These are phyloP conservation scores for Callionymus lyra DNA, from an alignment of 2,113 vertebrate genomes.

Conservation along the genomic window DNA sequence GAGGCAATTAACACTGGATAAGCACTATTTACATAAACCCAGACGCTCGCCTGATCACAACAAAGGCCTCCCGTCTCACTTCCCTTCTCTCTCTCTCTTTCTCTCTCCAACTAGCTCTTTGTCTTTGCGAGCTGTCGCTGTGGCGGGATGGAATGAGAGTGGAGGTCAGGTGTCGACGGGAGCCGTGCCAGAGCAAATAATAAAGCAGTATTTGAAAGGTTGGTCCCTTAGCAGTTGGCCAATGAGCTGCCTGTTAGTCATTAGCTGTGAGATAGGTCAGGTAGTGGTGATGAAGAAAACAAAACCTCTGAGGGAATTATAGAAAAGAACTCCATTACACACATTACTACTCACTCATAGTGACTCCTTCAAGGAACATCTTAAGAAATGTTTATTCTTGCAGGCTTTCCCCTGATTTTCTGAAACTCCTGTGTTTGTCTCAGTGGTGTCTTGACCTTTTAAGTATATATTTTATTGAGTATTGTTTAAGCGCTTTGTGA, in stretches of 20 bases:
- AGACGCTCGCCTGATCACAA: slow-evolving; percentile 40
- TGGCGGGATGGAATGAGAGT: slow-evolving; percentile 19
- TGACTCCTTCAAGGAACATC: too few relatives aligned
- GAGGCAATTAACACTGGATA: slow-evolving; percentile 58
- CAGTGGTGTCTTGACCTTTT: too few relatives aligned
- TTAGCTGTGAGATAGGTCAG: slow-evolving; percentile 30
- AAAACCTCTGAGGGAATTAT: not conserved
- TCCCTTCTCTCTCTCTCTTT: not conserved
- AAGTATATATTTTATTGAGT: too few relatives aligned
- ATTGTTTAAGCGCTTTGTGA: too few relatives aligned
- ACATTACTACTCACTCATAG: too few relatives aligned
- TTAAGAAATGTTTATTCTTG: too few relatives aligned
- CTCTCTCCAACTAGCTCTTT: slow-evolving; percentile 11
- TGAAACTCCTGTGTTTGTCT: too few relatives aligned
- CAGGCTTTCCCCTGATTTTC: too few relatives aligned
- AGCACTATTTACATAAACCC: slow-evolving; percentile 59
- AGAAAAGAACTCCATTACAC: too few relatives aligned
- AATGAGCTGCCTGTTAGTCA: slow-evolving; percentile 45
- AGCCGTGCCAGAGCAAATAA: slow-evolving; percentile 45
- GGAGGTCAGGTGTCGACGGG: slow-evolving; percentile 9
- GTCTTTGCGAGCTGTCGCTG: slow-evolving; percentile 18
- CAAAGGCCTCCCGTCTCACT: slow-evolving; percentile 34
- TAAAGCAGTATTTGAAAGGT: slow-evolving; percentile 40
- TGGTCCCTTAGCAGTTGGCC: slow-evolving; percentile 34
- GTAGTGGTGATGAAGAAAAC: not conserved